A percentile compares a stretch with the other conserved stretches of the same genome.
phyloP scores from a whole-genome alignment of 2,888 invertebrate genomes.

The Drosophila meridionalis region DNA sequence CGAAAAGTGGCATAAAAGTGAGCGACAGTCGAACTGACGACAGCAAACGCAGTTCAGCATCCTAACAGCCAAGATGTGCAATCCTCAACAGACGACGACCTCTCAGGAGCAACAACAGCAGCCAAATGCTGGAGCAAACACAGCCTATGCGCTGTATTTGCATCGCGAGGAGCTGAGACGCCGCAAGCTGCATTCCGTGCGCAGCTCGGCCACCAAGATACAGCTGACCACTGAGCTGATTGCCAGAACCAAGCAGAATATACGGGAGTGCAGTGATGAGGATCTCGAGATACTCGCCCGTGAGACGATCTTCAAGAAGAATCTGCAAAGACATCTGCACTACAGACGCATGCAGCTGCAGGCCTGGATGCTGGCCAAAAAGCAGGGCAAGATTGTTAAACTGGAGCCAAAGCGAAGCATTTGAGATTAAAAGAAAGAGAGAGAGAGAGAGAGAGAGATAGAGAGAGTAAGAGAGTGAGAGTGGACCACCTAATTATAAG shows the following conservation, averaged over 20 bases:
- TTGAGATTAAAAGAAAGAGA: neutral
- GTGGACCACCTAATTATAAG: too few relatives aligned
- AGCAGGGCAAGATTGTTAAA: conserved; percentile 29
- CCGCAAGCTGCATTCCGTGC: conserved; percentile 39
- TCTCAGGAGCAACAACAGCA: conserved; percentile 9
- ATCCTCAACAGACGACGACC: conserved; percentile 10
- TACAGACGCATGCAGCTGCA: conserved; percentile 62
- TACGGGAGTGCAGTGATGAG: conserved; percentile 60
- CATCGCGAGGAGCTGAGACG: conserved; percentile 66
- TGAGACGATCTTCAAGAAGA: conserved; percentile 69
- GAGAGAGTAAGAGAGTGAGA: neutral
- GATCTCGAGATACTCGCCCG: conserved; percentile 64
- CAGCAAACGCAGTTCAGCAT: conserved; percentile 53
- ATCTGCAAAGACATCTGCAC: conserved; percentile 57
- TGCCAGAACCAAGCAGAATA: conserved; percentile 62
- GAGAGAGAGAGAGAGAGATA: neutral
- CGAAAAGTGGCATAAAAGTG: conserved; percentile 50
- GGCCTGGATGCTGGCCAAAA: conserved; percentile 40
- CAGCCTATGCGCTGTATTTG: conserved; percentile 64
- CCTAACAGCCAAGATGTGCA: conserved; percentile 62
- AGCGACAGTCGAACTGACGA: neutral
- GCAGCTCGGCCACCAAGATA: conserved; percentile 59
- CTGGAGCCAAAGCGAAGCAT: neutral
- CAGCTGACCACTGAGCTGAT: conserved; percentile 67
- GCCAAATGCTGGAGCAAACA: conserved; percentile 2